These are phyloP conservation scores for Lampris megalopsis DNA, from an alignment of 2,113 vertebrate species.

Conservation along the genomic window DNA sequence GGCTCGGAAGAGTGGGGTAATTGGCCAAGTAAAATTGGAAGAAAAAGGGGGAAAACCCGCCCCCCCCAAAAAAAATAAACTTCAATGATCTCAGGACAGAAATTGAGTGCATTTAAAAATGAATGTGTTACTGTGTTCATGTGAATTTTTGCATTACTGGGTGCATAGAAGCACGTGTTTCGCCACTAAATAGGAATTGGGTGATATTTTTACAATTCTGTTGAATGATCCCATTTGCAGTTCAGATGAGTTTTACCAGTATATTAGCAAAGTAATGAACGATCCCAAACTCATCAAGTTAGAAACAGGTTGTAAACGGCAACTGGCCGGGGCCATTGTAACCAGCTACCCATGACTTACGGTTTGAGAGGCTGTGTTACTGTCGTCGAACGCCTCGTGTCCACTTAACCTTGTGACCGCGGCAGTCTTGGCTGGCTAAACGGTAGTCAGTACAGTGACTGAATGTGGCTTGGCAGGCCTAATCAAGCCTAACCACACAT, in stretches of 20 bases:
- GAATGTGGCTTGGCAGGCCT: slow-evolving; percentile 64
- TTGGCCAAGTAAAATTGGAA: too few relatives aligned
- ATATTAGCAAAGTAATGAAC: slow-evolving; percentile 10
- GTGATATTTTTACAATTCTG: neutral
- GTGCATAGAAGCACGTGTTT: too few relatives aligned
- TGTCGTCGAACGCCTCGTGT: slow-evolving; percentile 34
- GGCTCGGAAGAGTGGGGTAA: too few relatives aligned
- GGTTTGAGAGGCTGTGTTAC: slow-evolving; percentile 24
- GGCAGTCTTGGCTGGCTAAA: slow-evolving; percentile 47
- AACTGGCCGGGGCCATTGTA: slow-evolving; percentile 6
- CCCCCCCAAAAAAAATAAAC: too few relatives aligned
- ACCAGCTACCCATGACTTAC: slow-evolving; percentile 41
- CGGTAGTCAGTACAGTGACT: slow-evolving; percentile 46
- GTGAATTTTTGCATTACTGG: too few relatives aligned
- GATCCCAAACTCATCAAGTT: neutral
- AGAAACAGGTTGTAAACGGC: neutral
- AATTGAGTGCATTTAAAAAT: neutral
- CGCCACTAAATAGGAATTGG: too few relatives aligned
- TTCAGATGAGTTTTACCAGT: neutral
- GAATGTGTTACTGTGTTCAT: neutral
- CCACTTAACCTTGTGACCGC: slow-evolving; percentile 70
- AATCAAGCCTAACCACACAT: slow-evolving; percentile 73
- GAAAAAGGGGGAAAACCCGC: too few relatives aligned
- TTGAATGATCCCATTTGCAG: neutral
- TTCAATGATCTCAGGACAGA: neutral